Base-by-base conservation (phyloP, 2,113 vertebrate genomes). In the Alethe diademata region DNA sequence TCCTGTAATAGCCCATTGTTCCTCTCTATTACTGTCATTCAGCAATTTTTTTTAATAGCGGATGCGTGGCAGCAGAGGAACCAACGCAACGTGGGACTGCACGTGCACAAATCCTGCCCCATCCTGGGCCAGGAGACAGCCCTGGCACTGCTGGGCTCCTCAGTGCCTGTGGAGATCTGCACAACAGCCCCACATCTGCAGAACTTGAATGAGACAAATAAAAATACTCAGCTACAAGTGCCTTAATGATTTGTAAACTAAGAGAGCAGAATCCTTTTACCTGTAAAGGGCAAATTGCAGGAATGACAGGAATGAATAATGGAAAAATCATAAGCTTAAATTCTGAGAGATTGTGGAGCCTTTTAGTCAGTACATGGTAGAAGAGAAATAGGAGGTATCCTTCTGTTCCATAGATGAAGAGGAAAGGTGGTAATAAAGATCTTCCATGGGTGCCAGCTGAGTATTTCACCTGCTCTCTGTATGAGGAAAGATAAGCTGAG, bases 1-100 rank as follows among this genome's bases (percentile, higher is more conserved):
- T 96, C 93, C 95, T 95, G 91, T 90, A 82, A 95, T 43, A 70
- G 76, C 45, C 91, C 81, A 94, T 95, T 95, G 93, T 96, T 94
- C 93, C 71, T 79, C 70, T 61, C 89, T 72, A 65, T 92, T 92
- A 88, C 78, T 87, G 73, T 75, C 89, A 94, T 89, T 96, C 95
- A 93, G 95, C 89, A 84, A 2, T 26, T 91, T 95, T 93, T 94
- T 85, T 91, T 33, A 75, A 85, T 69, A 93, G 89, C 84, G 61
- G 91, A 94, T 96, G 86, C 45, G 3, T 9, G 57, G 92, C 69
- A 86, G 86, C 48, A 50, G 69, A 81, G 53, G 76, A 92, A 60
- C 88, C 80, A 47, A 9, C 2, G 6, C 47, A 56, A 69, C 8
- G 8, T 65, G 75, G 50, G 53, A 38, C 2, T 11, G 74, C 91